Evolutionary conservation across 1,140 invertebrate species (phyloP), one percentile per base, ranked within the genome.

Genomic region (Nasonia vitripennis): DNA sequence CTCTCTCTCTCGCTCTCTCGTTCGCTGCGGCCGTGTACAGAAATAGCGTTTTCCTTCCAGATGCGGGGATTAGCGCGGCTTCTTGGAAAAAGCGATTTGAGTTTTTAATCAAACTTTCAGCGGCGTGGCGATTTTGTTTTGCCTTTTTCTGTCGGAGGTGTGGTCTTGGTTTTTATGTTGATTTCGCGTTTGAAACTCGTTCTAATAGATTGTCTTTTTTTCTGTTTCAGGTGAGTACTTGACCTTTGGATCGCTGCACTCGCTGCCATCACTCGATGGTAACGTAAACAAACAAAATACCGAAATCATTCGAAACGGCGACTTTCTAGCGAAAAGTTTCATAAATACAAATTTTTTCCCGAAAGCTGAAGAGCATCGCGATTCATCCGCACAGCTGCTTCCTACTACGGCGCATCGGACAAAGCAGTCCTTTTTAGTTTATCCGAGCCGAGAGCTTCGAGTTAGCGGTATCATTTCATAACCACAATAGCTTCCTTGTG

Each of bases 51-150:
- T 55, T 78, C 75, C 37, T 78, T 14, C 75, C 31, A 34, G n/a
- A 34, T 34, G 74, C 17, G 74, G 75, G 27, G 48, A 78, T 75
- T 75, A 75, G 31, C 73, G 31, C 27, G 23, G 3, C n/a, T 78
- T 55, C 75, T 48, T 5, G 75, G 45, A 78, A 78, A 78, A 78
- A 51, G 20, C 3, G 37, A 41, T 75, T 78, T 48, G 48, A 27
- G 45, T 51, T 78, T 78, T 78, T 51, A 78, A 78, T 78, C 37
- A 78, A 78, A 78, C 41, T 27, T 75, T 45, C 14, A 45, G 37
- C 20, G 73, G 0, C 12, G 73, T 17, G 4, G 27, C 5, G 14
- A 0, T n/a, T n/a, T 34, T 27, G 9, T 31, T n/a, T 12, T 1
- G 31, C 0, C 9, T 71, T 71, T 11, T 71, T 71, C 10, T 71